Base-by-base conservation (phyloP, 2,888 invertebrate species). In the Andrena hattorfiana region DNA sequence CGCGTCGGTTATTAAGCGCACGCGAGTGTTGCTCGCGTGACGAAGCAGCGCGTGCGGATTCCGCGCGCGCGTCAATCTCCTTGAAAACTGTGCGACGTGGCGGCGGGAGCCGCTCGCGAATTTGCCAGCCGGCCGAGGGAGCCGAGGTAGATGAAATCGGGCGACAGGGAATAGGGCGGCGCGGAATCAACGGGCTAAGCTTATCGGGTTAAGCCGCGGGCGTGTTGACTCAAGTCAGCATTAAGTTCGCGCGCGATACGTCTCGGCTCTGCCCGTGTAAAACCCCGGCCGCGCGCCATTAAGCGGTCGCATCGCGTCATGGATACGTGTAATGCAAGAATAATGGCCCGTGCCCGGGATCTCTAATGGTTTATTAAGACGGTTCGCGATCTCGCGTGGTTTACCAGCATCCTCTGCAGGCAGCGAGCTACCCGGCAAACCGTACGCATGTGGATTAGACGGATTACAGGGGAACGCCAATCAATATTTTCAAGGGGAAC, bases 161-260 rank as follows among this genome's bases (percentile, higher is more conserved):
- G 59, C 49, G 71, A 81, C 78, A 69, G 54, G 49, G 59, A 56
- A 81, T 66, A 64, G 49, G 69, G 23, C 62, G 35, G 48, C 62
- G 56, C 20, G 71, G 60, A 67, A 77, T 78, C 78, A 62, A 64
- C 51, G 51, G 62, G 70, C 63, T 80, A 71, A 82, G 82, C 81
- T 79, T 82, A 66, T 82, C 81, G 64, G 60, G 67, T 42, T 82
- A 79, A 82, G 81, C 79, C 54, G 54, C 68, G 42, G 42, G 35
- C 42, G 60, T 70, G 83, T 82, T 77, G 77, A 83, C 78, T 82
- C 56, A 83, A 83, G 83, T 82, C 77, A 64, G 73, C 62, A 67
- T 74, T 83, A 83, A 83, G 83, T 83, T 83, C 60, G 62, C 67
- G 48, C 73, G 82, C 42, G 42, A 83, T 83, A 82, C 66, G 73